These are phyloP conservation scores for Tamandua tetradactyla DNA, from an alignment of 2,797 vertebrate species.

Conservation along the genomic window DNA sequence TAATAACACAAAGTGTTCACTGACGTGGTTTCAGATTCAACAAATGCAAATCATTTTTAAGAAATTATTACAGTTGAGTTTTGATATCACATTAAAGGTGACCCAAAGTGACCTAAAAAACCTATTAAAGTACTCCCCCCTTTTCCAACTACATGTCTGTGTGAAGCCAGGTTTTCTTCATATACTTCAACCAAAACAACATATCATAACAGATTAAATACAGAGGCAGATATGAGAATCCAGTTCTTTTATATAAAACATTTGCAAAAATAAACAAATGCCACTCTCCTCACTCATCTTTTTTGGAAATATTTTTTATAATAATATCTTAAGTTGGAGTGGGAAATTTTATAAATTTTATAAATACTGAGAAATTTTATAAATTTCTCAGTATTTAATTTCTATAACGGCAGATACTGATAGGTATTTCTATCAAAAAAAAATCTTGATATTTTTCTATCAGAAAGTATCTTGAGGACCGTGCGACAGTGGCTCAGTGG, in stretches of 20 bases:
- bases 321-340: not conserved
- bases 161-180: slow-evolving; percentile 18
- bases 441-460: no score
- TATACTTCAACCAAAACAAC: not conserved
- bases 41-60: not conserved
- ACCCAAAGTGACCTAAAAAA: not conserved
- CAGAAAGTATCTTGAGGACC: no score
- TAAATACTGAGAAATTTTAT: no score
- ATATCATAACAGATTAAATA: not conserved
- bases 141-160: not conserved
- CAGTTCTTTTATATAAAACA: not conserved
- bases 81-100: not conserved
- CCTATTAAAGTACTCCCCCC: not conserved
- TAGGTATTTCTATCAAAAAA: no score
- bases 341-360: not conserved
- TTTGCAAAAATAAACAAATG: slow-evolving; percentile 22
- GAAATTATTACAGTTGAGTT: not conserved
- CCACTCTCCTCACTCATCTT: not conserved
- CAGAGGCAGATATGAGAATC: not conserved
- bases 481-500: no score
- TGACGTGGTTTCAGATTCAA: not conserved
- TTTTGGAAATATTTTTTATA: slow-evolving; percentile 19
- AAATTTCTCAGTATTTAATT: not conserved
- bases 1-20: not conserved
- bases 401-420: not conserved